Evolutionary conservation across 2,113 vertebrate species (phyloP), one percentile per base, ranked within the genome.

Genomic region (Nycticebus coucang): DNA sequence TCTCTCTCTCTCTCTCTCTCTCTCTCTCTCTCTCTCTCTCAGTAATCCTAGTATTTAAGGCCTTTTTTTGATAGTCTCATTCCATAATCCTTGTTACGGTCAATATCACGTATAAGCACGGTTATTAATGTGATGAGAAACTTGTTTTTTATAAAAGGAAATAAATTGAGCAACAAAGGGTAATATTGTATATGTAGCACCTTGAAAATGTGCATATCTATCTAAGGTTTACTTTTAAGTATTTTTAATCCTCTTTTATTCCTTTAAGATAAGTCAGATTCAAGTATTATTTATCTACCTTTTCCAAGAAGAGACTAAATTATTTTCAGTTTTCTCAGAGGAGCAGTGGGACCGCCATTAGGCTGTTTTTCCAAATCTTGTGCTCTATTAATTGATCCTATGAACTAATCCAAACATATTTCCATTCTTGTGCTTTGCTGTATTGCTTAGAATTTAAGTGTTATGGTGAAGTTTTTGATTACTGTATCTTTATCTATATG

Each of bases 391-490:
- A 1, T 60, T 88, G 53, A 66, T 87, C 21, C 18, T 7, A 75
- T 55, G 28, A 35, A n/a, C 26, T 75, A 87, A 83, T 83, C 24
- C 21, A 87, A 68, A 68, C 11, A 50, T 86, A 89, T 57, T 83
- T 93, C 15, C n/a, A 87, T 89, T 84, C 53, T 91, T 68, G 0
- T 35, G 41, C 17, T 78, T 95, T 62, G 28, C 3, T 84, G 3
- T 69, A 62, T 87, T 84, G 21, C 24, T 60, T 85, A 81, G 71
- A 83, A 96, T 91, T 83, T 90, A 57, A 83, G n/a, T 81, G 41
- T 81, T 84, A 77, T 2, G n/a, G 30, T 62, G 7, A 5, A 60
- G 11, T 22, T 87, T 93, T 87, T 53, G 24, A 87, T 89, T 79
- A 24, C 8, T 85, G 0, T 86, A 59, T 89, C 12, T 80, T 79